Base-by-base conservation (phyloP, 1,140 invertebrate genomes). In the Polyergus mexicanus region DNA sequence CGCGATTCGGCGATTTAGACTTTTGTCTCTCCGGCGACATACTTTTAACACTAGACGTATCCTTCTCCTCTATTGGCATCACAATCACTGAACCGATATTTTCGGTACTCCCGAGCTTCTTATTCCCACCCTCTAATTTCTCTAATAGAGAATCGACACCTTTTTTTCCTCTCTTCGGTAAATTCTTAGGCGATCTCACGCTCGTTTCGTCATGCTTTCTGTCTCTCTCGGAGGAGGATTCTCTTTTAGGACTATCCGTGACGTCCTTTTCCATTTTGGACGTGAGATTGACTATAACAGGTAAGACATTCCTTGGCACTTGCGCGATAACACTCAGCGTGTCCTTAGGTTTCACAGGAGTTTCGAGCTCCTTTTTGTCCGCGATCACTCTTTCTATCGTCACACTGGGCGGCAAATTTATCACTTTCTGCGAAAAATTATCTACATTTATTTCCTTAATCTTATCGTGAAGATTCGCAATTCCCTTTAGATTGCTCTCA, bases 111-210 rank as follows among this genome's bases (percentile, higher is more conserved):
- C 85, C 88, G 7, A 94, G 74, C 56, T 94, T 94, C 65, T 95
- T 95, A 62, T 88, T 95, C 0, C 93, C 94, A 51, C 92, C 93
- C 76, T 94, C 94, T 3, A 95, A 74, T 84, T 95, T 95, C 75
- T 95, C 94, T 54, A 95, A 85, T 5, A 95, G 76, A 41, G 94
- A 95, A 87, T 95, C 94, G 0, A 95, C 94, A 6, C 94, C 94
- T 25, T 94, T 95, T 71, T 93, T 95, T 25, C 93, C 92, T 28
- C 93, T 89, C 74, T 94, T 95, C 6, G 91, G 90, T 32, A 94
- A 74, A 75, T 89, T 93, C 44, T 95, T 95, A 2, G 94, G 93
- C 11, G 94, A 93, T 44, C 94, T 92, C 6, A 92, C 92, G 65
- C 91, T 94, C 13, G 81, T 87, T 5, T 94, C 94, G 4, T 94